Conservation (phyloP, 2,888 invertebrate genomes). For the Polydrusus tereticollis region DNA sequence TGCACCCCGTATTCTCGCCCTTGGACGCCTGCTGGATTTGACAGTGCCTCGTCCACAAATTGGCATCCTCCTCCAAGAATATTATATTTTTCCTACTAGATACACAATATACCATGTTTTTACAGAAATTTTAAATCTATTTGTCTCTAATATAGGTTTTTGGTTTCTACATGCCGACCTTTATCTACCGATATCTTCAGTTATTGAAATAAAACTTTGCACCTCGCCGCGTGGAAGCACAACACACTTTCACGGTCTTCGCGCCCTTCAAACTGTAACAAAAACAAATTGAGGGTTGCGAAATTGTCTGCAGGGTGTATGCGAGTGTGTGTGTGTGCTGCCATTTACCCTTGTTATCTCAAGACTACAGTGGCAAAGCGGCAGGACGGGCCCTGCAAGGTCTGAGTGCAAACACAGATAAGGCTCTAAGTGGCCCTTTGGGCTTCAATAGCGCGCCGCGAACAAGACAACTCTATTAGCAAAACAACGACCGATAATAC, state of each 20-base stretch:
- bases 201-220: background rate
- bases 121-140: too few species aligned
- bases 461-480: slow-evolving; percentile 62
- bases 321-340: slow-evolving; percentile 33
- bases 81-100: too few species aligned
- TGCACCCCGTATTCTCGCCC: too few species aligned
- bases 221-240: slow-evolving; percentile 38
- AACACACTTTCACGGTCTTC: slow-evolving; percentile 28
- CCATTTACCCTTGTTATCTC: slow-evolving; percentile 60
- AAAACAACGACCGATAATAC: slow-evolving; percentile 51
- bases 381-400: slow-evolving; percentile 57
- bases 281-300: slow-evolving; percentile 45
- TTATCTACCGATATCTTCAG: too few species aligned
- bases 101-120: too few species aligned
- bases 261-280: slow-evolving; percentile 42
- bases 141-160: too few species aligned
- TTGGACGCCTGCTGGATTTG: too few species aligned
- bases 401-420: slow-evolving; percentile 60
- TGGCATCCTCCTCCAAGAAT: too few species aligned
- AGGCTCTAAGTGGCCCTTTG: slow-evolving; percentile 53
- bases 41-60: too few species aligned
- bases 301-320: slow-evolving; percentile 37
- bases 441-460: slow-evolving; percentile 41
- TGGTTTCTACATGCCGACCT: too few species aligned
- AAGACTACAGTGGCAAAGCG: slow-evolving; percentile 59